Evolutionary conservation across 1,140 invertebrate genomes (phyloP), one percentile per base, ranked within the genome.

Genomic region (Drosophila subpulchrella): DNA sequence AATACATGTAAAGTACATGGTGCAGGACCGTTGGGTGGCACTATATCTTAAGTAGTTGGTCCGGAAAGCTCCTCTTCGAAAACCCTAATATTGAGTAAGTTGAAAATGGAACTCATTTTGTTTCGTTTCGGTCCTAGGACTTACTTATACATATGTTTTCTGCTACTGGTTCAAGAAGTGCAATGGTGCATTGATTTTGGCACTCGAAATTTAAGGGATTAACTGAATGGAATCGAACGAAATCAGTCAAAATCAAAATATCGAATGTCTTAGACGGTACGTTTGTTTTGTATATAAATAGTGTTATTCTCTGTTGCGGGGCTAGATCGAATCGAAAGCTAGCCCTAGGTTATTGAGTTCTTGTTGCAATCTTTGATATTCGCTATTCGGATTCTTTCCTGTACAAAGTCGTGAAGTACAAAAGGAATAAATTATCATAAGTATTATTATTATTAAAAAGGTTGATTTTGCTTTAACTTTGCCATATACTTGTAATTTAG

Each of bases 401-500:
- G 66, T 72, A 72, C 68, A 72, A 56, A 72, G 65, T 71, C 20
- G 67, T 72, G 27, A 46, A 34, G 39, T 72, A 72, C 44, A 72
- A 72, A 72, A 58, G 30, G 68, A 73, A 61, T 61, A 60, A 73
- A 73, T 61, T 20, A 72, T 74, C 27, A 73, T 67, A 73, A 73
- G 54, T 73, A 73, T 59, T 57, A 68, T 48, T 70, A 71, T 58
- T 72, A 54, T 58, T 58, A 71, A 58, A 71, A 71, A 70, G 12
- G 67, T 56, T 48, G 65, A 66, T 71, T 71, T 59, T 32, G 46
- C 54, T 70, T 72, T 71, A 57, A 75, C 47, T 30, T 54, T 88
- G 38, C 66, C 77, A 81, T 79, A 60, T 68, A 73, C 57, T 68
- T 72, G 72, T 70, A 75, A 81, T 77, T 74, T 78, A 78, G 75